Evolutionary conservation across 1,140 invertebrate species (phyloP), one percentile per base, ranked within the genome.

Genomic region (Pogonomyrmex californicus): DNA sequence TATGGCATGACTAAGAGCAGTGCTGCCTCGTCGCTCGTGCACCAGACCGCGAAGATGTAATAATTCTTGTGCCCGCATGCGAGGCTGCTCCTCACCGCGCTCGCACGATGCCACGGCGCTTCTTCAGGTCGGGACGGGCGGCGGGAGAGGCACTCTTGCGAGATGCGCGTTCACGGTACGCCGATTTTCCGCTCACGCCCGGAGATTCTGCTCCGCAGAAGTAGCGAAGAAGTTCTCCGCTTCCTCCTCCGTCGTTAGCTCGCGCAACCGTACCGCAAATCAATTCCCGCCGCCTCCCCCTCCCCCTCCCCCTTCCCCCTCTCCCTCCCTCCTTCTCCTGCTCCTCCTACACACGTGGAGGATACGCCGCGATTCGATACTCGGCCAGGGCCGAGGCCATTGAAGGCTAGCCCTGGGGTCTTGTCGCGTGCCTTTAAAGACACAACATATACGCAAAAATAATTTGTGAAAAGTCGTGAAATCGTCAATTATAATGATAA

Each of bases 1-100:
- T 87, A 76, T 89, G 56, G 88, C 91, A 91, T 91, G 82, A 91
- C 87, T 91, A 91, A 89, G 79, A 82, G 85, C 85, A 77, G 49
- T 82, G 49, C 65, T 71, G 73, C 71, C 62, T 79, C 79, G 87
- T 86, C 83, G 66, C 65, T 86, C 88, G 91, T 90, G 81, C 94
- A 92, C 33, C 94, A 94, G 93, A 94, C 90, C 93, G 89, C 91
- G 91, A 94, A 94, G 94, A 94, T 94, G 91, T 87, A 93, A 94
- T 93, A 94, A 94, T 93, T 93, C 91, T 88, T 77, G 91, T 86
- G 91, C 83, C 66, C 65, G 65, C 91, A 81, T 88, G 89, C 86
- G 88, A 90, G 23, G 81, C 85, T 86, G 79, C 88, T 90, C 38
- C 78, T 83, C 62, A 47, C 49, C 76, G 71, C 10, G 41, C 51